Evolutionary conservation across 2,797 vertebrate species (phyloP).

Genomic region (Brachymystax lenok): DNA sequence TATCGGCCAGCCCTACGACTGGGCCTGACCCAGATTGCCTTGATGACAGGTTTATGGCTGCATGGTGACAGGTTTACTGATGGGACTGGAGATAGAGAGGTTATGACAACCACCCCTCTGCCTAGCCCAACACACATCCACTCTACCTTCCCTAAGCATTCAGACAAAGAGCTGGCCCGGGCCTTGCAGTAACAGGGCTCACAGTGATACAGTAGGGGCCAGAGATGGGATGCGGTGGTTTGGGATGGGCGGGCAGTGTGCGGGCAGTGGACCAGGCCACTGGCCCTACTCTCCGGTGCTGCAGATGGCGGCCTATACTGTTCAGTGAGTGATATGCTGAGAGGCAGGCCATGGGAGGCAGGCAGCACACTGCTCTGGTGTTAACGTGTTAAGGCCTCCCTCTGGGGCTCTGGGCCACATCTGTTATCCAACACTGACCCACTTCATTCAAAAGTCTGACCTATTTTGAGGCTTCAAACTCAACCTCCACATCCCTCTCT

Average conservation of each 20-base stretch:
- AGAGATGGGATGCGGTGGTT: background rate
- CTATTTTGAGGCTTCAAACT: slow-evolving; percentile 52
- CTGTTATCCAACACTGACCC: slow-evolving; percentile 32
- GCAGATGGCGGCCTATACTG: slow-evolving; percentile 28
- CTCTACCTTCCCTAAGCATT: background rate
- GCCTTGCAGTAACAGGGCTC: background rate
- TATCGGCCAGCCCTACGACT: slow-evolving; percentile 33
- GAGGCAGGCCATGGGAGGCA: slow-evolving; percentile 13
- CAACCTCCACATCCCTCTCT: slow-evolving; percentile 22
- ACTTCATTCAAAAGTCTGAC: slow-evolving; percentile 55
- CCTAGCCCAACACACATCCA: background rate
- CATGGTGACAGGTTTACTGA: slow-evolving; percentile 55
- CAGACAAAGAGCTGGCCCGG: slow-evolving; percentile 9
- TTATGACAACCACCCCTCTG: slow-evolving; percentile 19
- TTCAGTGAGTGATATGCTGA: background rate
- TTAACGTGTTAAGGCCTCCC: slow-evolving; percentile 17
- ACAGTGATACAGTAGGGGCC: background rate
- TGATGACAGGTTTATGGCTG: slow-evolving; percentile 35
- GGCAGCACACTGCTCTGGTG: slow-evolving; percentile 38
- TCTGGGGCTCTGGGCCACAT: slow-evolving; percentile 19
- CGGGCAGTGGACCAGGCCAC: slow-evolving; percentile 4
- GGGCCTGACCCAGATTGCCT: slow-evolving; percentile 76
- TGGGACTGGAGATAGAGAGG: slow-evolving; percentile 19
- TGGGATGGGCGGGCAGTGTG: background rate
- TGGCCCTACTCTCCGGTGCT: background rate